Conservation (phyloP, 1,140 invertebrate species). For the Trichomalopsis sarcophagae region DNA sequence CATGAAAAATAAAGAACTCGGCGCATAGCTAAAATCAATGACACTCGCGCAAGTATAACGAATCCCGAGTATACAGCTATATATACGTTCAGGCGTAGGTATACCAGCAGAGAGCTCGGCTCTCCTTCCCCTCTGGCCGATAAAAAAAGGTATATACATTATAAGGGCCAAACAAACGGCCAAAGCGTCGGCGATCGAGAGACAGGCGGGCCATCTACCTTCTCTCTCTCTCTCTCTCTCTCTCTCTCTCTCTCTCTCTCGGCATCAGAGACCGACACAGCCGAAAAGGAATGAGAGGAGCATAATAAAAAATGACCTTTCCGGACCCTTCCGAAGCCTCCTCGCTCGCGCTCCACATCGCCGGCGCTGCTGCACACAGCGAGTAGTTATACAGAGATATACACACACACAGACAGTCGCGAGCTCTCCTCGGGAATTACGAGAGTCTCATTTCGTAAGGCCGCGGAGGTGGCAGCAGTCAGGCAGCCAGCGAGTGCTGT, state of each 20-base stretch:
- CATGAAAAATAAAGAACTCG: not conserved
- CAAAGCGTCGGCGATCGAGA: not conserved
- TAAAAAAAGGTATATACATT: not conserved
- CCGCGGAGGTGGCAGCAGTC: constrained; percentile 26
- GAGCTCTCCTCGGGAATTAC: constrained; percentile 18
- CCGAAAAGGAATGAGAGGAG: not conserved
- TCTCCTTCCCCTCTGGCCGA: not conserved
- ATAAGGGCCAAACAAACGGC: not conserved
- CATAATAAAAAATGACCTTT: not conserved
- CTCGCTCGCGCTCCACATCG: not conserved
- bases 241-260: not conserved
- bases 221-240: not conserved
- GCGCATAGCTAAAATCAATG: not conserved
- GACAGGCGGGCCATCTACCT: not conserved
- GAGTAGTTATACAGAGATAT: not conserved
- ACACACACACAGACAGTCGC: not conserved
- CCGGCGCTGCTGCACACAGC: too few species aligned
- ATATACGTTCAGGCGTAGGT: not conserved
- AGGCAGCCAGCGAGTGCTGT: not conserved
- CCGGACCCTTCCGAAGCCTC: not conserved
- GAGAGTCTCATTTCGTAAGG: constrained; percentile 43
- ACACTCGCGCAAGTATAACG: not conserved
- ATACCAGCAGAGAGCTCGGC: not conserved
- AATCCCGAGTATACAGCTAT: not conserved
- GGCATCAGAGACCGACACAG: not conserved